These are phyloP conservation scores for Bedellia somnulentella DNA, from an alignment of 2,888 invertebrate genomes.

Conservation along the genomic window DNA sequence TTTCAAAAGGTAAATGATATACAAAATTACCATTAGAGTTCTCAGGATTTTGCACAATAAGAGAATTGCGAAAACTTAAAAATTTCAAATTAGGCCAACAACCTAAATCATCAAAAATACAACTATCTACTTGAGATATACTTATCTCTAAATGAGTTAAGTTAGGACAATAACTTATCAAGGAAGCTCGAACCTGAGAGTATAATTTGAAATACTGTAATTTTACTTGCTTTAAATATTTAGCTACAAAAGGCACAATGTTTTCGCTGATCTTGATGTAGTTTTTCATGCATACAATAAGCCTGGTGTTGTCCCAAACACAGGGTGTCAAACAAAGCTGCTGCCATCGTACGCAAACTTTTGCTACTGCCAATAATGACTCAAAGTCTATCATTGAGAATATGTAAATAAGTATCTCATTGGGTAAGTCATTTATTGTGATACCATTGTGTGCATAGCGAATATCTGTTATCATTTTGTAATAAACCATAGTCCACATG, in stretches of 20 bases:
- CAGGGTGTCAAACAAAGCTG: conserved; percentile 49
- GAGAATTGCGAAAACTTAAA: conserved; percentile 52
- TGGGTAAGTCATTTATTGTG: conserved; percentile 52
- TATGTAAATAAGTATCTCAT: conserved; percentile 54
- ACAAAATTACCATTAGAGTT: conserved; percentile 51
- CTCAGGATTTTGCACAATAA: conserved; percentile 46
- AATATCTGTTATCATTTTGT: conserved; percentile 36
- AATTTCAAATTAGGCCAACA: conserved; percentile 54
- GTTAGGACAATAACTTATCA: conserved; percentile 53
- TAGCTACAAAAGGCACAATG: conserved; percentile 54
- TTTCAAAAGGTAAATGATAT: conserved; percentile 52
- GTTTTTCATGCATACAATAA: conserved; percentile 57
- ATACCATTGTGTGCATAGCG: conserved; percentile 25
- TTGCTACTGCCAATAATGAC: conserved; percentile 44
- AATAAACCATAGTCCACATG: conserved; percentile 43
- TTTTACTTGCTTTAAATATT: conserved; percentile 55
- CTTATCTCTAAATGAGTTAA: conserved; percentile 57
- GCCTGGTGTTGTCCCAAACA: conserved; percentile 54
- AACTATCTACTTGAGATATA: conserved; percentile 56
- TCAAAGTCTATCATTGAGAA: conserved; percentile 58
- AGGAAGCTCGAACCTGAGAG: conserved; percentile 49
- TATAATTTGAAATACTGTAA: conserved; percentile 58
- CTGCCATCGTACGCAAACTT: conserved; percentile 53
- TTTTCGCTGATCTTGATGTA: conserved; percentile 51
- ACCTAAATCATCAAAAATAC: conserved; percentile 52